A percentile compares a stretch with the other conserved stretches of the same genome.
Conservation (phyloP, 2,113 vertebrate species). For the Apaloderma vittatum region DNA sequence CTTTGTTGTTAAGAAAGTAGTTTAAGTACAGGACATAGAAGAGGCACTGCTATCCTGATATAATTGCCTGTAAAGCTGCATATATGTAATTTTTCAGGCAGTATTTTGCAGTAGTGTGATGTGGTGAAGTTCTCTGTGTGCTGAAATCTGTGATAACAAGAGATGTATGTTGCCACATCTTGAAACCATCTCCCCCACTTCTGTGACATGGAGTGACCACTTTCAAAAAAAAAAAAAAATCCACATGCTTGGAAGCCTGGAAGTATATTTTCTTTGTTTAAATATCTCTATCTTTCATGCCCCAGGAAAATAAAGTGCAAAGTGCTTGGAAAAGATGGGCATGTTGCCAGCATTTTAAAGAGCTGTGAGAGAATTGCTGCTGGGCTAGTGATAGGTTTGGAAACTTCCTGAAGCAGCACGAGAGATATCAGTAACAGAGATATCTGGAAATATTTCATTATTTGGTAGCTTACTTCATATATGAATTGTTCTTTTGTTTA, state of each 20-base stretch:
- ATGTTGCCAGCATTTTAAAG: not conserved
- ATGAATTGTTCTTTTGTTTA: not conserved
- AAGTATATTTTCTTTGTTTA: not conserved
- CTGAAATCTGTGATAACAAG: not conserved
- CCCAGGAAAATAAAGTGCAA: not conserved
- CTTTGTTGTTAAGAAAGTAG: not conserved
- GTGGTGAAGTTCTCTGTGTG: not conserved
- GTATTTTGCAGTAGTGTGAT: not conserved
- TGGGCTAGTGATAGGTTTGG: not conserved
- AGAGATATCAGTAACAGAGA: not conserved
- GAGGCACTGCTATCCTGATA: not conserved
- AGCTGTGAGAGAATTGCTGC: not conserved
- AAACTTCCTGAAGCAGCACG: not conserved
- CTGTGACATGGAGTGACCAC: not conserved
- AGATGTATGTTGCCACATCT: not conserved
- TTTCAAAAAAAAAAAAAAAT: not conserved
- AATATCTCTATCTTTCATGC: not conserved
- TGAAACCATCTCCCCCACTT: conserved; percentile 19
- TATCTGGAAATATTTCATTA: not conserved
- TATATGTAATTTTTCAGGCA: not conserved
- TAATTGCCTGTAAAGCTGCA: not conserved
- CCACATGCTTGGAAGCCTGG: not conserved
- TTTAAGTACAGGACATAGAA: not conserved
- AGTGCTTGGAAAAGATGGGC: not conserved
- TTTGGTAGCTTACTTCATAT: not conserved